A percentile compares a stretch with the other conserved stretches of the same genome.
Evolutionary conservation across 1,140 invertebrate genomes (phyloP).

Genomic region (Caenorhabditis remanei): DNA sequence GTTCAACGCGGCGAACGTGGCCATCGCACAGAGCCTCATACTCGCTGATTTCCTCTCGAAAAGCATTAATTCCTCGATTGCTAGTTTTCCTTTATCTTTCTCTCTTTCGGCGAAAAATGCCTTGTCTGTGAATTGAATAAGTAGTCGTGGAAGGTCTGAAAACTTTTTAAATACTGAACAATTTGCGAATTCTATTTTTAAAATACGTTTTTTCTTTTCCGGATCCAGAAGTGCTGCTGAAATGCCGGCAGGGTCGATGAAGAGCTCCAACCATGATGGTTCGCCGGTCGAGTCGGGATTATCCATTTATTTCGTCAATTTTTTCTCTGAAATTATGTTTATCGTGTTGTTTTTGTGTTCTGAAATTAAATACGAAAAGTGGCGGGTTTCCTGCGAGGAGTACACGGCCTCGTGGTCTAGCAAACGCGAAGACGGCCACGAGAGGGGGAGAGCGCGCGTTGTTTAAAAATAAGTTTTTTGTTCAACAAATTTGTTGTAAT

Average conservation of each 20-base stretch:
- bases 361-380: background rate
- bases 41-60: conserved; percentile 61
- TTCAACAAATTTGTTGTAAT: background rate
- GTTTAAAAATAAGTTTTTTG: background rate
- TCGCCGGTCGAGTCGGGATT: background rate
- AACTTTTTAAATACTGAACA: background rate
- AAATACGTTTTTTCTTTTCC: conserved; percentile 25
- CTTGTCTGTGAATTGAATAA: conserved; percentile 20
- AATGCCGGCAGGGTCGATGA: background rate
- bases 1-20: conserved; percentile 61
- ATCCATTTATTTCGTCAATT: background rate
- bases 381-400: background rate
- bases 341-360: background rate
- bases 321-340: background rate
- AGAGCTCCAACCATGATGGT: background rate
- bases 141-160: background rate
- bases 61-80: conserved; percentile 50
- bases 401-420: conserved; percentile 23
- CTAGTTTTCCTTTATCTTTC: conserved; percentile 25
- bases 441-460: background rate
- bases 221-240: background rate
- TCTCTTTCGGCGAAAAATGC: conserved; percentile 17
- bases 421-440: background rate
- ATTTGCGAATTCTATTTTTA: no score
- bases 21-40: conserved; percentile 62